phyloP scores from a whole-genome alignment of 2,113 vertebrate genomes.

The Xenopus laevis region DNA sequence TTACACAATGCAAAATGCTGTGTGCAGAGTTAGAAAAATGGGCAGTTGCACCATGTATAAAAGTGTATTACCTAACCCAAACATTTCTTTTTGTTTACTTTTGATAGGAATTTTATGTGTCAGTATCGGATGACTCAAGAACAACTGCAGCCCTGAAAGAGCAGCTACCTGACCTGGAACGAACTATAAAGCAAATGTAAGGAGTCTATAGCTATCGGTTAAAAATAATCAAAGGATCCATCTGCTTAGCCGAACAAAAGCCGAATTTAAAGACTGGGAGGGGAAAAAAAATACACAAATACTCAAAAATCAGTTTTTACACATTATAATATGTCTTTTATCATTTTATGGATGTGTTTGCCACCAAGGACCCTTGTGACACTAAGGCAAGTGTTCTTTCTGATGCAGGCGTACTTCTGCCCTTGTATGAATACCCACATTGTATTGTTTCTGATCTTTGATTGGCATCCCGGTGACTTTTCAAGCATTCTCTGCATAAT shows the following conservation, averaged over 20 bases:
- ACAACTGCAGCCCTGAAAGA: conserved; percentile 79
- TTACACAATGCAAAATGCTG: too few relatives aligned
- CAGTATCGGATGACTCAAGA: conserved; percentile 86
- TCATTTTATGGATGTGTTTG: too few relatives aligned
- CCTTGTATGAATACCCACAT: background rate
- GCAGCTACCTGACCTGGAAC: conserved; percentile 84
- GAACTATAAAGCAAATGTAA: conserved; percentile 86
- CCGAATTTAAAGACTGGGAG: background rate
- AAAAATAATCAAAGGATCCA: background rate
- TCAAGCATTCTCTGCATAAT: conserved; percentile 40
- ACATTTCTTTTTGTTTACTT: background rate
- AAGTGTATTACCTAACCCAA: too few relatives aligned
- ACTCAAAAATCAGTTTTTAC: too few relatives aligned
- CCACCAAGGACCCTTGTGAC: too few relatives aligned
- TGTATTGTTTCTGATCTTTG: conserved; percentile 2
- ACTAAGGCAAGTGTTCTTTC: too few relatives aligned
- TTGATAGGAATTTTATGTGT: conserved; percentile 85
- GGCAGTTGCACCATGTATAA: too few relatives aligned
- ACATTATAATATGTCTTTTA: too few relatives aligned
- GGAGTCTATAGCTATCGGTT: conserved; percentile 50
- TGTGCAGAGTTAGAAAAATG: too few relatives aligned
- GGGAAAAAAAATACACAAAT: too few relatives aligned
- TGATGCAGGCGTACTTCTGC: background rate
- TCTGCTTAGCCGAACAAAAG: background rate
- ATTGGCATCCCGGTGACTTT: conserved; percentile 37